phyloP scores from a whole-genome alignment of 2,888 invertebrate species.

The Bellardia bayeri region DNA sequence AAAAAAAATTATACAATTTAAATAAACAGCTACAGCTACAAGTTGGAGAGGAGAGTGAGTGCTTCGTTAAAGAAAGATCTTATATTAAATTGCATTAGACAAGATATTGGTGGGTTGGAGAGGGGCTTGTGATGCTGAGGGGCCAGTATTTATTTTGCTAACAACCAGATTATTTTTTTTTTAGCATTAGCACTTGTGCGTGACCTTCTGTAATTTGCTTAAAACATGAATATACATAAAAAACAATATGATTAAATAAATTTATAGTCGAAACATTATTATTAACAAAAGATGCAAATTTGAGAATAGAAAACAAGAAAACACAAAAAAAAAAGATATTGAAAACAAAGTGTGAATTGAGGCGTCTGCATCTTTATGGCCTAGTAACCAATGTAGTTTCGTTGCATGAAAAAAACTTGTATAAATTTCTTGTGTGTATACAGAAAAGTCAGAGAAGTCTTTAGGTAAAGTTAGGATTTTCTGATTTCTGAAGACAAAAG shows the following conservation, averaged over 20 bases:
- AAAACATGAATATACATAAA: conserved; percentile 1
- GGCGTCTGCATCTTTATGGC: not conserved
- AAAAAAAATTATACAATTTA: not conserved
- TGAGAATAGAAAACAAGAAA: conserved; percentile 10
- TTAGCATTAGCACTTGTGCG: conserved; percentile 41
- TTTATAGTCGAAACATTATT: conserved; percentile 3
- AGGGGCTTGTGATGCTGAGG: too few relatives aligned
- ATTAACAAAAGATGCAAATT: conserved; percentile 11
- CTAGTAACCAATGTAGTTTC: not conserved
- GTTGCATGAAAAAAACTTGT: too few relatives aligned
- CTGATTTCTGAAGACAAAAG: too few relatives aligned
- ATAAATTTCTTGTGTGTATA: too few relatives aligned
- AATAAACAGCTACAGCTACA: not conserved
- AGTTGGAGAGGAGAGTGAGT: not conserved
- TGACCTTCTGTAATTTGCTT: conserved; percentile 61
- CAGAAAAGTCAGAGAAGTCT: too few relatives aligned
- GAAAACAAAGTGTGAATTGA: not conserved
- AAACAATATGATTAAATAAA: not conserved
- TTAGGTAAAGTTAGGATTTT: too few relatives aligned
- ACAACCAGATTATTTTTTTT: not conserved
- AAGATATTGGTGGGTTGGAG: too few relatives aligned
- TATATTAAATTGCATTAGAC: too few relatives aligned
- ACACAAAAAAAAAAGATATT: not conserved
- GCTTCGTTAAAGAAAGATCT: not conserved
- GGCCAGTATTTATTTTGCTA: too few relatives aligned